Conservation (phyloP, 2,888 invertebrate genomes). For the Gryllus longicercus region DNA sequence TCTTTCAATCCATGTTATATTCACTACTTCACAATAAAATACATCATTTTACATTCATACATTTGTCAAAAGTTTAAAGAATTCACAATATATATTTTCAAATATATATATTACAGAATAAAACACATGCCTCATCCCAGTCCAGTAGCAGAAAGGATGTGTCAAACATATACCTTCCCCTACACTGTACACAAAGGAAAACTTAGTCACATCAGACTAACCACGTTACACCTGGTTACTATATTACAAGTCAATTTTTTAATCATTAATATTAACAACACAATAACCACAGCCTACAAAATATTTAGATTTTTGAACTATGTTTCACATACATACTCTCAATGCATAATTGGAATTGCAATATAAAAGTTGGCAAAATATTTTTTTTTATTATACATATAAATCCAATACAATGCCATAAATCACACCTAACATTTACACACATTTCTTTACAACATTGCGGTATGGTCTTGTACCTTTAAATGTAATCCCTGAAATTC, state of each 20-base stretch:
- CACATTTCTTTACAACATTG: too few species aligned
- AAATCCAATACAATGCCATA: too few species aligned
- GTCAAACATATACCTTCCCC: background rate
- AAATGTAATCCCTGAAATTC: too few species aligned
- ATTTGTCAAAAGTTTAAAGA: background rate
- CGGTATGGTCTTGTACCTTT: too few species aligned
- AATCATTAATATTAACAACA: background rate
- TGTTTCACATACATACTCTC: background rate
- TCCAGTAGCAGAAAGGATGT: background rate
- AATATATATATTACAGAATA: background rate
- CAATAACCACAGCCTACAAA: background rate
- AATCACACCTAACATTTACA: too few species aligned
- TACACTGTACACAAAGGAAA: background rate
- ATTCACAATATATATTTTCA: slow-evolving; percentile 1
- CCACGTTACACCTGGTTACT: background rate
- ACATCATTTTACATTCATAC: slow-evolving; percentile 9
- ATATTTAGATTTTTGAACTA: background rate
- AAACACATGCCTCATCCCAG: background rate
- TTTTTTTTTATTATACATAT: too few species aligned
- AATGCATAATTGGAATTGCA: background rate
- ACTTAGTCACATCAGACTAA: background rate
- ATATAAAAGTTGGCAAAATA: background rate
- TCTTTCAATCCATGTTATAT: background rate
- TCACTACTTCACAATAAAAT: slow-evolving; percentile 17
- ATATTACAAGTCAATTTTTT: background rate